phyloP scores from a whole-genome alignment of 2,797 vertebrate genomes.

The Catamblyrhynchus diadema region DNA sequence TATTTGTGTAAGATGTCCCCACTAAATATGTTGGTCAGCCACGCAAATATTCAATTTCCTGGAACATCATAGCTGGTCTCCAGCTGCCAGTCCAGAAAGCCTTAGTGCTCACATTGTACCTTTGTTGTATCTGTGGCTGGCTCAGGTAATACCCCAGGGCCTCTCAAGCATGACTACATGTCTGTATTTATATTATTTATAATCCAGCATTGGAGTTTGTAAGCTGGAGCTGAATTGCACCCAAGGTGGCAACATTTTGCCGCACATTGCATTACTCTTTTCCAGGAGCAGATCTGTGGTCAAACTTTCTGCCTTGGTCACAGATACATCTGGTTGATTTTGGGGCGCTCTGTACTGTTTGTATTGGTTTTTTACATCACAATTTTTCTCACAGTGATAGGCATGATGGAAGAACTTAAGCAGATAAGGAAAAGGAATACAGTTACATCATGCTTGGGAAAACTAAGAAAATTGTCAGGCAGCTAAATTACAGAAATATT shows the following conservation, averaged over 20 bases:
- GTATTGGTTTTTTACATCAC: fast-evolving
- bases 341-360: background rate
- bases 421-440: background rate
- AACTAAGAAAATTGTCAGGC: background rate
- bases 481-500: background rate
- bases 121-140: background rate
- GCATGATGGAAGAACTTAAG: background rate
- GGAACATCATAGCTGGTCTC: background rate
- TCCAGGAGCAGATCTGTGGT: background rate
- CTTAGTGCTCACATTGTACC: background rate
- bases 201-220: background rate
- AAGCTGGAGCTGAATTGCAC: background rate
- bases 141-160: background rate
- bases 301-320: background rate
- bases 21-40: background rate
- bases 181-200: background rate
- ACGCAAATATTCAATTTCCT: background rate
- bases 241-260: background rate
- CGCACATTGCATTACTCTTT: background rate
- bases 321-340: background rate
- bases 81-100: background rate
- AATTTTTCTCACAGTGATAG: background rate
- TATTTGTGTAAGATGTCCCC: background rate
- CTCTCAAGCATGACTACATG: fast-evolving
- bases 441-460: background rate